A percentile compares a stretch with the other conserved stretches of the same genome.
Conservation (phyloP, 2,797 vertebrate species). For the Chloroceryle inda region DNA sequence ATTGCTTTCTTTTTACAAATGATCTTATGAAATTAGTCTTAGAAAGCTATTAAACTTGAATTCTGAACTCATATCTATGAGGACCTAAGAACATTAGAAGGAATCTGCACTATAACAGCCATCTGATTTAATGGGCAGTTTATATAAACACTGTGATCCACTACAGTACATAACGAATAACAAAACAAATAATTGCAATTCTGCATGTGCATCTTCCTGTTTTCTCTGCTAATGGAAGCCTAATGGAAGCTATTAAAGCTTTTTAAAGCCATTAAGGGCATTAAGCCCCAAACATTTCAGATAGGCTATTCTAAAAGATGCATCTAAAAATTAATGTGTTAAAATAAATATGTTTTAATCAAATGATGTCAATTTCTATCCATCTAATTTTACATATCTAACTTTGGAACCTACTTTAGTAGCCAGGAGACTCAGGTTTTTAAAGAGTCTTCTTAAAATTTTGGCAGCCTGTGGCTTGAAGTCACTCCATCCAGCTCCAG, state of each 20-base stretch:
- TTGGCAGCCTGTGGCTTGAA: background rate
- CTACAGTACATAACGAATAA: background rate
- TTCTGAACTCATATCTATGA: background rate
- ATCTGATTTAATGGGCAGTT: background rate
- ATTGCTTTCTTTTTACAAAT: background rate
- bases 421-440: background rate
- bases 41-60: background rate
- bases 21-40: background rate
- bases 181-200: conserved; percentile 18
- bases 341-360: conserved; percentile 44
- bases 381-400: conserved; percentile 20
- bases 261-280: conserved; percentile 36
- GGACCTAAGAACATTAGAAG: background rate
- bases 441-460: background rate
- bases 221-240: conserved; percentile 25
- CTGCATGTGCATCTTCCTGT: background rate
- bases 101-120: background rate
- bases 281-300: conserved; percentile 21
- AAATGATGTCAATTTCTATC: conserved; percentile 25
- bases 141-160: background rate
- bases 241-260: conserved; percentile 56
- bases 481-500: background rate
- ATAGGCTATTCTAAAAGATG: background rate
- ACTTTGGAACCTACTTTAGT: background rate
- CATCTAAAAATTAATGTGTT: conserved; percentile 37